Evolutionary conservation across 2,113 vertebrate species (phyloP), one percentile per base, ranked within the genome.

Genomic region (Ciconia maguari): DNA sequence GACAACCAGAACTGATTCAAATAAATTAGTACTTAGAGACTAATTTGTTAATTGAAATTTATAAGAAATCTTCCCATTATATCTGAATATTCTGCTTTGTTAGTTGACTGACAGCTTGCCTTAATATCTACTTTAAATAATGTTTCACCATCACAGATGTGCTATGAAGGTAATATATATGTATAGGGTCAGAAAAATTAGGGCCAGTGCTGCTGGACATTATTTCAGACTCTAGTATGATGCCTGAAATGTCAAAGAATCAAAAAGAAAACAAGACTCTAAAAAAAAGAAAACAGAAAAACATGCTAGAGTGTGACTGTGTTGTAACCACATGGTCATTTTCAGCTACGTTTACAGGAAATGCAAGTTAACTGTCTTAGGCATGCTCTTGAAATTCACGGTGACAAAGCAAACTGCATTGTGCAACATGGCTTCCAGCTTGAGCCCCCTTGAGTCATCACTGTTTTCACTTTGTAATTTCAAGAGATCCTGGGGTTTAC

Each of bases 361-460:
- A 65, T 79, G 48, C 71, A 91, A 87, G 66, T 83, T 83, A 72
- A 54, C 27, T 55, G 54, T 97, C 42, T 71, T 83, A 89, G 96
- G 71, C 81, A 95, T 90, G 74, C 72, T 96, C 38, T 86, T 87
- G 25, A 94, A 94, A 96, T 74, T 90, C 81, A 58, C 2, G 58
- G 80, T 96, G 96, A 94, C 90, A 94, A 93, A 91, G 49, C 66
- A 97, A 96, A 93, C 80, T 84, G 74, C 95, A 84, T 87, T 91
- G 86, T 97, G 70, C 92, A 93, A 86, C 78, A 84, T 93, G 85
- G 94, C 96, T 97, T 98, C 97, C 97, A 98, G 95, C 94, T 97
- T 98, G 97, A 98, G 98, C 94, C 95, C 96, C 97, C 97, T 97
- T 90, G 79, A 97, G 83, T 85, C 94, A 94, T 94, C 79, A 93